phyloP scores from a whole-genome alignment of 92 coral and sea anemone genomes.

The Paramuricea clavata region DNA sequence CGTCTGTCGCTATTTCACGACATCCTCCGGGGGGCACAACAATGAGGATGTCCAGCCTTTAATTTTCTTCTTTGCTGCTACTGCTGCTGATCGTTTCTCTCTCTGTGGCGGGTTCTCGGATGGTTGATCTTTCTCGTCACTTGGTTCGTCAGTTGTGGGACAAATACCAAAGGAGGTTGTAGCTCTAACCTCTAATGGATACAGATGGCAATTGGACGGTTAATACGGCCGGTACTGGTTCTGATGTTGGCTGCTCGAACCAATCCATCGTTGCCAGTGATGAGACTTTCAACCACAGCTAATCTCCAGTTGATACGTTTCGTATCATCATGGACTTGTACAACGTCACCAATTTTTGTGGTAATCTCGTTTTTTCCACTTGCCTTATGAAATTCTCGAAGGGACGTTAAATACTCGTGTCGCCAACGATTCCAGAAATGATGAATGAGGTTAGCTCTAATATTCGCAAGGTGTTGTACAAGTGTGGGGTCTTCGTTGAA shows the following conservation, averaged over 20 bases:
- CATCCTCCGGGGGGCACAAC: conserved; percentile 27
- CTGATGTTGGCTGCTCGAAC: conserved; percentile 67
- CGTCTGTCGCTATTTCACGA: neutral
- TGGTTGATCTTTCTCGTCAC: neutral
- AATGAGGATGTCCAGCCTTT: neutral
- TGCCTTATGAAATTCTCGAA: conserved; percentile 55
- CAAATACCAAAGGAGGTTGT: conserved; percentile 28
- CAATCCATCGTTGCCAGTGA: conserved; percentile 65
- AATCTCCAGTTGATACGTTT: conserved; percentile 59
- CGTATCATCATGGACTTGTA: conserved; percentile 54
- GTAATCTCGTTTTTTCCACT: conserved; percentile 56
- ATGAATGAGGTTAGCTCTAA: conserved; percentile 28
- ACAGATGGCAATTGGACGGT: conserved; percentile 48
- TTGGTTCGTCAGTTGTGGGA: conserved; percentile 15
- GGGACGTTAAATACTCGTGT: conserved; percentile 50
- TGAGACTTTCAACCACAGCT: conserved; percentile 64
- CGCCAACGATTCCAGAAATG: conserved; percentile 67
- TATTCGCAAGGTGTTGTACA: conserved; percentile 40
- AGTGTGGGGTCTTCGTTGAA: conserved; percentile 22
- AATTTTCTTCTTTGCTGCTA: neutral
- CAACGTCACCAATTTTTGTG: conserved; percentile 44
- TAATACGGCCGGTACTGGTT: conserved; percentile 57
- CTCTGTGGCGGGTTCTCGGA: neutral
- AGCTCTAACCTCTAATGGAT: conserved; percentile 49
- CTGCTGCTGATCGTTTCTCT: neutral